Evolutionary conservation across 2,113 vertebrate species (phyloP), one percentile per base, ranked within the genome.

Genomic region (Pangasianodon hypophthalmus): DNA sequence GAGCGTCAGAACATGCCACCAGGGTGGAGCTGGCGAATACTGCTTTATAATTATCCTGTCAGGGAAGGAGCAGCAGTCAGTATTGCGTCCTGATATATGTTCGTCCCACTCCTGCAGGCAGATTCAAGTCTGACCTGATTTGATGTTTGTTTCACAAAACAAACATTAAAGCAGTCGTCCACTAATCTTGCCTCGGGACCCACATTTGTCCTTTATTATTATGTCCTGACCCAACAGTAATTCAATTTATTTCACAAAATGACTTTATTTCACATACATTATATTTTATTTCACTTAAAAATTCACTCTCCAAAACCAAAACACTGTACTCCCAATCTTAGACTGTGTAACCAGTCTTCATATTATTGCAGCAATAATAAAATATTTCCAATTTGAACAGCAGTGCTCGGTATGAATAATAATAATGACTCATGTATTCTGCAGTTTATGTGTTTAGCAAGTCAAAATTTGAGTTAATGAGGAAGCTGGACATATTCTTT

Each of bases 11-110:
- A 92, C 92, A 94, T 86, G 95, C 93, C 91, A 91, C 93, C 87
- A 88, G 82, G 86, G 24, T 73, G 91, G 91, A 92, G 90, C 94
- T 93, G 91, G 80, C 79, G 89, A 91, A 50, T 86, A 75, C 88
- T 84, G 91, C 92, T 91, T 94, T 95, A 92, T 95, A 95, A 96
- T 96, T 94, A 95, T 91, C 73, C 86, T 94, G 94, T 95, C 94
- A 92, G 71, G n/a, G 37, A 32, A 84, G 32, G 26, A 88, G 91
- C 87, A 44, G 87, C 92, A 91, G 90, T 90, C 91, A 90, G 37
- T 92, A 90, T 91, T 80, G 54, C 58, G 26, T 26, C 82, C 87
- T 95, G 94, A 96, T 95, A 95, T 92, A 95, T 94, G 69, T 71
- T 88, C 62, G 81, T 81, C 46, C 19, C 41, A 67, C 60, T 62